These are phyloP conservation scores for Oceanodroma tethys DNA, from an alignment of 2,113 vertebrate species.

Conservation along the genomic window DNA sequence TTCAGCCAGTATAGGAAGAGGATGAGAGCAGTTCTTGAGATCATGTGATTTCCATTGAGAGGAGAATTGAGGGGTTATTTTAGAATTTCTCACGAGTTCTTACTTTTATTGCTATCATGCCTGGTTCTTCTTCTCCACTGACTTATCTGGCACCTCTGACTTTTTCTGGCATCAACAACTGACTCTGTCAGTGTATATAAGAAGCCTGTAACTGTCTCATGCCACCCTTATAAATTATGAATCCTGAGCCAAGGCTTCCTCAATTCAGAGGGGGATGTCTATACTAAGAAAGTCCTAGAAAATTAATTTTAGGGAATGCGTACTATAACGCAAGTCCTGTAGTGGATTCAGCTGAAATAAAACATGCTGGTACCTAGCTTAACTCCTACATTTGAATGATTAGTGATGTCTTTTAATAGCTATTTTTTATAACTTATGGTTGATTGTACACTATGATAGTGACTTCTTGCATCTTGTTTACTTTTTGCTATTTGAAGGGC, in stretches of 20 bases:
- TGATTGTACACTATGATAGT: background rate
- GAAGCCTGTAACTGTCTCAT: background rate
- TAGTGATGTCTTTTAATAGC: background rate
- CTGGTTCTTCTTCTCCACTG: background rate
- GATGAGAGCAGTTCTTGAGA: background rate
- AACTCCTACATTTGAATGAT: background rate
- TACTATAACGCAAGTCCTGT: background rate
- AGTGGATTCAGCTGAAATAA: background rate
- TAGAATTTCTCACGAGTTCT: background rate
- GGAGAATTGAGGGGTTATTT: background rate
- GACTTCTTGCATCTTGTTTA: background rate
- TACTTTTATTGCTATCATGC: background rate
- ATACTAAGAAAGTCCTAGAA: background rate
- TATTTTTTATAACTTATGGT: background rate
- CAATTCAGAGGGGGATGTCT: background rate
- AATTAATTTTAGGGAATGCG: background rate
- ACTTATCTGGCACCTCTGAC: background rate
- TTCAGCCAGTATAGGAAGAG: background rate
- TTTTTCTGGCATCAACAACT: background rate
- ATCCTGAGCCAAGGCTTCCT: background rate
- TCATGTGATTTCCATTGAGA: background rate
- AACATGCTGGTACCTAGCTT: background rate
- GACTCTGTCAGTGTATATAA: background rate
- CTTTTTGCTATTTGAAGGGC: background rate
- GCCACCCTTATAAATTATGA: background rate